Conservation (phyloP, 2,888 invertebrate species). For the Drosophila meridiana region DNA sequence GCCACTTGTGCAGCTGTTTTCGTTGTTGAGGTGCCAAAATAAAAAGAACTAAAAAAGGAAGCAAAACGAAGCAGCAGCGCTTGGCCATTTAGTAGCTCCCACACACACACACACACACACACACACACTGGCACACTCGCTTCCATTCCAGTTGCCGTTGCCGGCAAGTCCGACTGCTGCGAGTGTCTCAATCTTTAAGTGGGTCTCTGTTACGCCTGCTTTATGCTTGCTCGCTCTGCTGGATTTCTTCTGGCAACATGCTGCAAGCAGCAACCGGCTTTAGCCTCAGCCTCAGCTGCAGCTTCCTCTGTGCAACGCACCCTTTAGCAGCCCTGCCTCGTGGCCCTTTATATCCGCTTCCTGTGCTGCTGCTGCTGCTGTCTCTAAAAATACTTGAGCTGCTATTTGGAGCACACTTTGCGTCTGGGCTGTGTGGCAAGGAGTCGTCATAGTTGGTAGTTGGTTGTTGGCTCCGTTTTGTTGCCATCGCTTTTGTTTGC, state of each 20-base stretch:
- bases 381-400: slow-evolving; percentile 69
- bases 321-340: slow-evolving; percentile 1
- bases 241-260: slow-evolving; percentile 42
- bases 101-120: slow-evolving; percentile 12
- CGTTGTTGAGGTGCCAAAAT: slow-evolving; percentile 68
- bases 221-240: slow-evolving; percentile 24
- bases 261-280: slow-evolving; percentile 24
- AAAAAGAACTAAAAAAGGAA: slow-evolving; percentile 36
- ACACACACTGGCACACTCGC: background rate
- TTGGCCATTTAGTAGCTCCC: slow-evolving; percentile 45
- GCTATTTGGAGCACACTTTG: slow-evolving; percentile 64
- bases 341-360: slow-evolving; percentile 50
- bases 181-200: slow-evolving; percentile 57
- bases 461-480: slow-evolving; percentile 45
- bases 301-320: slow-evolving; percentile 21
- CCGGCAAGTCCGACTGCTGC: slow-evolving; percentile 10
- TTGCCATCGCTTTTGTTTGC: slow-evolving; percentile 56
- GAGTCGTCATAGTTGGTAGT: slow-evolving; percentile 28
- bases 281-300: slow-evolving; percentile 7
- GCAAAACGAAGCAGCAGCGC: slow-evolving; percentile 33
- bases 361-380: slow-evolving; percentile 45
- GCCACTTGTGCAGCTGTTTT: slow-evolving; percentile 62
- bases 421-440: slow-evolving; percentile 21
- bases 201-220: slow-evolving; percentile 47
- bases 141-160: slow-evolving; percentile 6